Evolutionary conservation across 2,888 invertebrate genomes (phyloP).

Genomic region (Cistogaster globosa): DNA sequence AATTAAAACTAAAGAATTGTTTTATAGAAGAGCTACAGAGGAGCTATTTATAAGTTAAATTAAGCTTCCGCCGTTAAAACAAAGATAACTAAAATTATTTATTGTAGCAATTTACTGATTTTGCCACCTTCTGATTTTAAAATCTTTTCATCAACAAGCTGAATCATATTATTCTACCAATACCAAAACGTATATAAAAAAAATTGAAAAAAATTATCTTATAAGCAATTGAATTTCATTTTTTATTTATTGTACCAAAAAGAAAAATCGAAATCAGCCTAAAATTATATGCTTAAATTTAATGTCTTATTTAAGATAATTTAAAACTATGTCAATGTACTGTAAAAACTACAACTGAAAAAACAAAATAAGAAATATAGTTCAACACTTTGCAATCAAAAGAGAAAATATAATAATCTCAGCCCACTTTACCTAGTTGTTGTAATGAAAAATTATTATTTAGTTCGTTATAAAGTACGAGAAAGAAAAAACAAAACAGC

Average conservation of each 20-base stretch:
- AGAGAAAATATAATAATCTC: conserved; percentile 27
- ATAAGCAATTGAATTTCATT: too few relatives aligned
- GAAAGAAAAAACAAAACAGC: neutral
- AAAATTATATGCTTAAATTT: neutral
- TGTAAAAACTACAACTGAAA: neutral
- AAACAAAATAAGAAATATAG: conserved; percentile 5
- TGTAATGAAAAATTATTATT: conserved; percentile 43
- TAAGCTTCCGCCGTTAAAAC: too few relatives aligned
- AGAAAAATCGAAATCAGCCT: neutral
- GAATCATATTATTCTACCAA: too few relatives aligned
- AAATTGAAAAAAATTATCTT: too few relatives aligned
- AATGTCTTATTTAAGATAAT: neutral
- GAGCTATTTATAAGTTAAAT: too few relatives aligned
- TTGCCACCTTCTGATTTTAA: too few relatives aligned
- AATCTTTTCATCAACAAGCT: too few relatives aligned
- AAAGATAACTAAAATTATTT: too few relatives aligned
- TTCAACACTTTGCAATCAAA: conserved; percentile 1
- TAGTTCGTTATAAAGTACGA: conserved; percentile 13
- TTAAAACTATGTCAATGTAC: conserved; percentile 39
- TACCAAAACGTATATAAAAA: too few relatives aligned
- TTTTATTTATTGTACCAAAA: neutral
- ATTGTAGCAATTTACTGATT: too few relatives aligned
- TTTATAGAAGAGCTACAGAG: too few relatives aligned
- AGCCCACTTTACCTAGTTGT: conserved; percentile 18
- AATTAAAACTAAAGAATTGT: too few relatives aligned